A percentile compares a stretch with the other conserved stretches of the same genome.
Conservation (phyloP, 1,140 invertebrate species). For the Oryzaephilus surinamensis region DNA sequence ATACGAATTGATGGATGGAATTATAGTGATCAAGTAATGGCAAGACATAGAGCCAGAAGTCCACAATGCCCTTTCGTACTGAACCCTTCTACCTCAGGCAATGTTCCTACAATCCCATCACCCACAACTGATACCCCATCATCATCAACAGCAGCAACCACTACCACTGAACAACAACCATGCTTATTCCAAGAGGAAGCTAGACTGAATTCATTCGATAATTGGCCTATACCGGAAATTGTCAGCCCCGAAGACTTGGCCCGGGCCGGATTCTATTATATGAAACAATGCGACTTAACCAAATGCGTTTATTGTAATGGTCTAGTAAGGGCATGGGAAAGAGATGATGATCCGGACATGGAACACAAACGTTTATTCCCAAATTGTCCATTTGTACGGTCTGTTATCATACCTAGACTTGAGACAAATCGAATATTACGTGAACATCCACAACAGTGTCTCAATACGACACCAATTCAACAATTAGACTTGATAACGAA, state of each 20-base stretch:
- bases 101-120: conserved; percentile 43
- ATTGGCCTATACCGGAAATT: conserved; percentile 52
- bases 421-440: conserved; percentile 3
- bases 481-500: conserved; percentile 28
- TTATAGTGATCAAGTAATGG: conserved; percentile 61
- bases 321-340: conserved; percentile 59
- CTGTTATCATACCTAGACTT: conserved; percentile 13
- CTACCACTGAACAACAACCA: background rate
- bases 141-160: conserved; percentile 3
- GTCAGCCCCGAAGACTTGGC: conserved; percentile 60
- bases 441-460: too few relatives aligned
- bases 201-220: conserved; percentile 50
- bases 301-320: conserved; percentile 76
- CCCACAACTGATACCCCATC: conserved; percentile 11
- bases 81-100: conserved; percentile 50
- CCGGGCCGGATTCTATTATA: conserved; percentile 73
- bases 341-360: conserved; percentile 57
- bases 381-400: conserved; percentile 44
- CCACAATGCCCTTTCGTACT: conserved; percentile 63
- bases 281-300: conserved; percentile 50
- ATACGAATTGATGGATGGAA: conserved; percentile 63
- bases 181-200: conserved; percentile 23
- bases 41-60: conserved; percentile 47
- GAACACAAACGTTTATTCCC: conserved; percentile 67
- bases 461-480: too few relatives aligned